Evolutionary conservation across 2,888 invertebrate species (phyloP), one percentile per base, ranked within the genome.

Genomic region (Amphipoea lucens): DNA sequence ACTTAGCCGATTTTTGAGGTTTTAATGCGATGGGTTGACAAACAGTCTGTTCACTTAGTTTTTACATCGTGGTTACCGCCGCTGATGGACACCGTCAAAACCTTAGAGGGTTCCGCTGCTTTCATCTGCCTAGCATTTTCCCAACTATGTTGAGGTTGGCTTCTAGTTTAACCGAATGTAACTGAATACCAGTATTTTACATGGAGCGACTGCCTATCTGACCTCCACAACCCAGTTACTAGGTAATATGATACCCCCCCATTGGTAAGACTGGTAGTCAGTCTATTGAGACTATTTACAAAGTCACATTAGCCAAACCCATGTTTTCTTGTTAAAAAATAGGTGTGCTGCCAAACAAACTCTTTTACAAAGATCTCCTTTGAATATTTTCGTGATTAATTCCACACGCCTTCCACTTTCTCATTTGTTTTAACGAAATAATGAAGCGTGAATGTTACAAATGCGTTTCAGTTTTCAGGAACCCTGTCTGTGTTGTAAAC

Each of bases 371-470:
- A 66, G 5, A 45, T 23, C 23, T 62, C 42, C 6, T 79, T 82
- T 72, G 66, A 70, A 40, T 63, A 57, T n/a, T 78, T 67, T 57
- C 23, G 23, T 75, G 36, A 81, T 79, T 62, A 65, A 40, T 81
- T 84, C 14, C 40, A 45, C 62, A 74, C 79, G 74, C 11, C 54
- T 57, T 29, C 12, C n/a, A 65, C 73, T 78, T 81, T 84, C 62
- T 73, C 76, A 75, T 85, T 83, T 83, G 76, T 79, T 57, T 79
- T 54, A 78, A 82, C 57, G 6, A 68, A 70, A 76, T 85, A 85
- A 85, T 83, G 79, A 85, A 75, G 62, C 72, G 66, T 80, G 85
- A 85, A 83, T 65, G 85, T 79, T n/a, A 85, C 85, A 77, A 85
- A 85, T 83, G 79, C 71, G 76, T 85, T 77, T 85, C 80, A 85